These are phyloP conservation scores for Drosophila miranda DNA, from an alignment of 1,140 invertebrate genomes.

Conservation along the genomic window DNA sequence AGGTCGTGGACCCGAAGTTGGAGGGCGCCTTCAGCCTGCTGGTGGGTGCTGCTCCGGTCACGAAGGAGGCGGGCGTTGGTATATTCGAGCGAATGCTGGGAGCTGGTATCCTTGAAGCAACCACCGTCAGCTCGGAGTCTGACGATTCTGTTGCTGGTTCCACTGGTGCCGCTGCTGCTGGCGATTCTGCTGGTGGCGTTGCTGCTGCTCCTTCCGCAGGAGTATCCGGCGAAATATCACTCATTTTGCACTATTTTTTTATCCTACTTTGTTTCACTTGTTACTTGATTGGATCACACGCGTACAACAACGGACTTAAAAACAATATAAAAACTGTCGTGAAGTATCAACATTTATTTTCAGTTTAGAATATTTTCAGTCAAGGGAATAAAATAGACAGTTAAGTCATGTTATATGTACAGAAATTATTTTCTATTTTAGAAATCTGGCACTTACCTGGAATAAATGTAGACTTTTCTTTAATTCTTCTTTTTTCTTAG, in stretches of 20 bases:
- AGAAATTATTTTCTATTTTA: too few relatives aligned
- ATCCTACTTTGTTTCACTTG: conserved; percentile 41
- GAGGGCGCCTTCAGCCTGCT: conserved; percentile 63
- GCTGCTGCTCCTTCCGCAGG: conserved; percentile 10
- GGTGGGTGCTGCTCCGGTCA: conserved; percentile 56
- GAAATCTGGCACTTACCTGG: conserved; percentile 61
- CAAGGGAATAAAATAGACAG: too few relatives aligned
- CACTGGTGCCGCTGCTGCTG: conserved; percentile 2
- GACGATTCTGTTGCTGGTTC: background rate
- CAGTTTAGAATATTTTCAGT: background rate
- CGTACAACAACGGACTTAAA: conserved; percentile 36
- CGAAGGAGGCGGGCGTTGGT: conserved; percentile 58
- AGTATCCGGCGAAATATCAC: conserved; percentile 20
- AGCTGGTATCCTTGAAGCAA: conserved; percentile 33
- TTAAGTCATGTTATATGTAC: too few relatives aligned
- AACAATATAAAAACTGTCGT: conserved; percentile 45
- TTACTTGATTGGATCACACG: conserved; percentile 55
- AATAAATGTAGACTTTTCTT: conserved; percentile 12
- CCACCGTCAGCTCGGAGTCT: conserved; percentile 9
- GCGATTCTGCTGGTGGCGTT: background rate
- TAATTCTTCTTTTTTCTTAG: background rate
- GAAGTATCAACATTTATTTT: conserved; percentile 5
- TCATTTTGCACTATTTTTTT: conserved; percentile 29
- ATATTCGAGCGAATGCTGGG: conserved; percentile 50
- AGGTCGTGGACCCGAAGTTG: conserved; percentile 49